Percentiles rank a stretch among this genome's conserved stretches.
Evolutionary conservation across 2,797 vertebrate genomes (phyloP).

Genomic region (Microctenopoma steveboyesi): DNA sequence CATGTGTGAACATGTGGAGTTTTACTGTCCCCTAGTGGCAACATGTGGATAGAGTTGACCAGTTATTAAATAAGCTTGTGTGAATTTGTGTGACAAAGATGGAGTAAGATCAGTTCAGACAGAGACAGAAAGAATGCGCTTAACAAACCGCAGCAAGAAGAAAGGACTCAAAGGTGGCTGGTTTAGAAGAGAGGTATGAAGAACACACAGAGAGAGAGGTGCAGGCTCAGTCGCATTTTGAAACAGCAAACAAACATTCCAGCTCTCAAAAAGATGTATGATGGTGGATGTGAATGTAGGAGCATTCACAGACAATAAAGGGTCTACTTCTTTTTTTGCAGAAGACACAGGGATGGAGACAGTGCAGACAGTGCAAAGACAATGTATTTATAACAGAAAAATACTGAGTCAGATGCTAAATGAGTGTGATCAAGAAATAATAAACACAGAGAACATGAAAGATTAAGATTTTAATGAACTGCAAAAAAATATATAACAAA

Average conservation of each 20-base stretch:
- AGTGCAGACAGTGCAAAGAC: background rate
- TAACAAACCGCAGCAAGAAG: conserved; percentile 9
- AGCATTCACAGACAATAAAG: background rate
- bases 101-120: conserved; percentile 3
- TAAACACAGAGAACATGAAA: background rate
- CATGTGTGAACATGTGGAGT: conserved; percentile 59
- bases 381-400: background rate
- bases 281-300: background rate
- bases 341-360: background rate
- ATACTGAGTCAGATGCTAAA: background rate
- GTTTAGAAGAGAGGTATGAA: background rate
- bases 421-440: background rate
- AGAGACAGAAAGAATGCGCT: background rate
- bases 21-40: conserved; percentile 77
- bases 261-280: background rate
- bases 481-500: conserved; percentile 1
- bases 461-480: background rate
- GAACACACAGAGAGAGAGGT: background rate
- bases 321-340: background rate
- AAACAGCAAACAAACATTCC: conserved; percentile 2
- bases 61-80: conserved; percentile 3
- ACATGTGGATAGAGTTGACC: background rate
- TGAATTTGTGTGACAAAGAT: background rate
- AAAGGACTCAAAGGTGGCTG: background rate
- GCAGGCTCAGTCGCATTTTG: conserved; percentile 2